Conservation (phyloP, 35 echinoderm and acorn worm species). For the Diadema setosum region DNA sequence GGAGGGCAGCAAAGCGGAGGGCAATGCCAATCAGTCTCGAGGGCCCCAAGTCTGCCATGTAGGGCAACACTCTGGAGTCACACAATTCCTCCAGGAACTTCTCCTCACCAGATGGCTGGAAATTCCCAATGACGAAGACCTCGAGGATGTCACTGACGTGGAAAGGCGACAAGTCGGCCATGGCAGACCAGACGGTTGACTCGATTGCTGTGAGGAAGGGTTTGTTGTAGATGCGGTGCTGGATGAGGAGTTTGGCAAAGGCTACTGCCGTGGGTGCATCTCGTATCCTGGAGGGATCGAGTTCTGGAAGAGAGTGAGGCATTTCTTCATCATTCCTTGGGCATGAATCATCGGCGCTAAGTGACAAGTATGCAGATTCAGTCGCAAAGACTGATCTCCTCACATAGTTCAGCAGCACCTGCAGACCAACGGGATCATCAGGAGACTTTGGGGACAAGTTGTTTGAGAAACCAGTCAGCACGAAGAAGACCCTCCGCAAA, state of each 20-base stretch:
- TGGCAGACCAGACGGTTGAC: background rate
- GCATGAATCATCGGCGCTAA: background rate
- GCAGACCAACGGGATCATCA: background rate
- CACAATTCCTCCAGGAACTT: background rate
- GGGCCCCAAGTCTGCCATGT: background rate
- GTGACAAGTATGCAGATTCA: background rate
- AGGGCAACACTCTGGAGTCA: background rate
- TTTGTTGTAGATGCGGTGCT: background rate
- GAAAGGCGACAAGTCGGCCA: conserved; percentile 22
- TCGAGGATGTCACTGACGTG: conserved; percentile 22
- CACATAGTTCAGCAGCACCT: background rate
- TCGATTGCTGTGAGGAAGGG: background rate
- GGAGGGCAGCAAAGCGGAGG: conserved; percentile 7
- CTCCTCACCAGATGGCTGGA: background rate
- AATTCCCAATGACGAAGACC: background rate
- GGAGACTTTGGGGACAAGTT: background rate
- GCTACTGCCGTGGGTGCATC: background rate
- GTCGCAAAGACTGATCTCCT: background rate
- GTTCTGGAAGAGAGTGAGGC: background rate
- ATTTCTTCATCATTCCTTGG: background rate
- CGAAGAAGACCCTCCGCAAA: background rate
- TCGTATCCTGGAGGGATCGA: background rate
- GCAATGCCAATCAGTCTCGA: background rate
- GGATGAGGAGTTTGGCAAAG: background rate
- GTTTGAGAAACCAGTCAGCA: background rate